These are phyloP conservation scores for Drosophila truncata DNA, from an alignment of 1,140 invertebrate species.

Conservation along the genomic window DNA sequence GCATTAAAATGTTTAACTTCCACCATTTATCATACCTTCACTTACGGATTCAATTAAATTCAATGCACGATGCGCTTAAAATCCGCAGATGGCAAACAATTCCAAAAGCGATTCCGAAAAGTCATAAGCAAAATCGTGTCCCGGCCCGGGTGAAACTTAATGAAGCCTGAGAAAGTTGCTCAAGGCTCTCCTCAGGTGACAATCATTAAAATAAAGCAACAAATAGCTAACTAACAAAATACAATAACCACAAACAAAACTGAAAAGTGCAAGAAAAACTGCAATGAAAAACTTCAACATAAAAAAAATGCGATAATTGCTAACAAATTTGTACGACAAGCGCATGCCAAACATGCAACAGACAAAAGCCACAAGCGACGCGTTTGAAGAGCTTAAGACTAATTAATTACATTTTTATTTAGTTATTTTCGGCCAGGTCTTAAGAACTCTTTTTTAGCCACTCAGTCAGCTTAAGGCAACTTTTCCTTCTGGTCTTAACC, in stretches of 20 bases:
- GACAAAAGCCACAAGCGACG: conserved; percentile 29
- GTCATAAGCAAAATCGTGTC: conserved; percentile 79
- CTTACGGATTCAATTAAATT: conserved; percentile 72
- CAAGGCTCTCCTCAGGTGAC: conserved; percentile 62
- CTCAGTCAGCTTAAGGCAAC: not conserved
- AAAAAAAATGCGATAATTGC: conserved; percentile 72
- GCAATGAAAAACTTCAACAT: not conserved
- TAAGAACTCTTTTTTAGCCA: conserved; percentile 21
- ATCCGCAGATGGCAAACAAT: conserved; percentile 73
- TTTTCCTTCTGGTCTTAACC: conserved; percentile 18
- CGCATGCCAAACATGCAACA: conserved; percentile 59
- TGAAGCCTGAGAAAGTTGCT: conserved; percentile 79
- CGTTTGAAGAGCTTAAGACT: conserved; percentile 29
- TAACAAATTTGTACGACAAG: conserved; percentile 68
- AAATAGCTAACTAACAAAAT: conserved; percentile 45
- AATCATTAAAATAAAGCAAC: conserved; percentile 62
- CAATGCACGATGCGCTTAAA: conserved; percentile 63
- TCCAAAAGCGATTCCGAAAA: conserved; percentile 68
- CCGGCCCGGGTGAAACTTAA: conserved; percentile 73
- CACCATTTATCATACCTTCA: conserved; percentile 47
- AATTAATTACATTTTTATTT: conserved; percentile 43
- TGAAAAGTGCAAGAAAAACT: conserved; percentile 19
- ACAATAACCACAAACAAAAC: conserved; percentile 34
- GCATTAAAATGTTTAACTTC: conserved; percentile 29
- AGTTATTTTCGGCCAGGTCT: conserved; percentile 12